Base-by-base conservation (phyloP, 2,888 invertebrate species). In the Microplitis manilae region DNA sequence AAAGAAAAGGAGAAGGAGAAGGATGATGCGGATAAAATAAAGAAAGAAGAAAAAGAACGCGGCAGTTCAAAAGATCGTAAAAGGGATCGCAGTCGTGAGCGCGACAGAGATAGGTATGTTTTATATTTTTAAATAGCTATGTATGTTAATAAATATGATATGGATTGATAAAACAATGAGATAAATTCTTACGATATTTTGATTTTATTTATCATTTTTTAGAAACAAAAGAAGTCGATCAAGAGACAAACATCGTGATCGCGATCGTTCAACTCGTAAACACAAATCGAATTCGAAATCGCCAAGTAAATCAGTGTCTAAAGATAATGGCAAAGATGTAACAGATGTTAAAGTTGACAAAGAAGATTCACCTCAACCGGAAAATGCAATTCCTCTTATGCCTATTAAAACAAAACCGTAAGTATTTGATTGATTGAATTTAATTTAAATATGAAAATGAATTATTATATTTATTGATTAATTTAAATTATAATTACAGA, bases 21-120 rank as follows among this genome's bases (percentile, higher is more conserved):
- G 30, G 30, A 88, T 81, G 89, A 88, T 76, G 91, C 91, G 79
- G 91, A 90, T 71, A 91, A 91, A 75, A 92, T 92, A 74, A 90
- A 90, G 82, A 90, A 90, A 61, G 90, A 90, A 75, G 90, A 82
- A 13, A 90, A 89, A 76, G 90, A 90, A 69, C 86, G 88, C 15
- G 86, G 85, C 15, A 86, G 87, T 4, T 89, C 88, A 0, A 90
- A 89, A 79, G 90, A 91, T 65, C 87, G 87, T 70, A 84, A 90
- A 79, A 85, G 90, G 80, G 90, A 90, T 78, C 87, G 90, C 68
- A 90, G 90, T 74, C 85, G 90, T 75, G 90, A 90, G 76, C 86
- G 88, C 17, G 88, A 88, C 73, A 86, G 89, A 78, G 89, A 89
- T 76, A 87, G 89, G 89, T 88, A 81, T 76, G 80, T 75, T 68